Conservation (phyloP, 2,888 invertebrate genomes). For the Parasteatoda lunata region DNA sequence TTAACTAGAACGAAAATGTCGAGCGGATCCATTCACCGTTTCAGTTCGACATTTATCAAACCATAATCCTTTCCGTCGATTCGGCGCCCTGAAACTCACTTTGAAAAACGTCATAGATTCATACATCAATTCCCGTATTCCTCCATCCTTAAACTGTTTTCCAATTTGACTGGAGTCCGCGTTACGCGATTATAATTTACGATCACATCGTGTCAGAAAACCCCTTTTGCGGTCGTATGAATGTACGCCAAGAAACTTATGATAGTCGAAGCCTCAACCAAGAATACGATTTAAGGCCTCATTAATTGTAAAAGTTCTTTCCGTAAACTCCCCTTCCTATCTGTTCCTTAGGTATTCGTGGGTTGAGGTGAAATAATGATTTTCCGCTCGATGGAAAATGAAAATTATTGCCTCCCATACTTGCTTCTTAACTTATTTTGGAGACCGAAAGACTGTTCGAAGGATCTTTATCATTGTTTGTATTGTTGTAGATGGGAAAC, state of each 20-base stretch:
- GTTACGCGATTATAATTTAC: neutral
- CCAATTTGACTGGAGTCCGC: neutral
- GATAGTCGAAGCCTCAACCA: neutral
- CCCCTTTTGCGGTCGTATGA: neutral
- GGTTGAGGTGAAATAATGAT: neutral
- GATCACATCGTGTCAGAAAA: constrained; percentile 2
- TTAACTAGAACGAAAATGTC: no score
- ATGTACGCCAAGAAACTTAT: neutral
- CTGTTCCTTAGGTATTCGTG: neutral
- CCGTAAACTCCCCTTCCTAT: neutral
- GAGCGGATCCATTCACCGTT: no score
- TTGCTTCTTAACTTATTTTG: neutral
- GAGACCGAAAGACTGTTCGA: neutral
- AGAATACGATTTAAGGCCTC: neutral
- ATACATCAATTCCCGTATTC: neutral
- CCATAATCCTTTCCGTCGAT: neutral
- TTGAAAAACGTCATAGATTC: neutral
- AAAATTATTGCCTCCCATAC: neutral
- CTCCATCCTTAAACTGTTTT: neutral
- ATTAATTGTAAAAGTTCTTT: neutral
- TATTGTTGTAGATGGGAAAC: neutral
- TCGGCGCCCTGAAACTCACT: neutral
- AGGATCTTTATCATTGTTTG: neutral
- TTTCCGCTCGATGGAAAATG: neutral
- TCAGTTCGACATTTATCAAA: neutral